Percentiles rank a stretch among this genome's conserved stretches.
These are phyloP conservation scores for Prinia subflava DNA, from an alignment of 2,113 vertebrate genomes.

Conservation along the genomic window DNA sequence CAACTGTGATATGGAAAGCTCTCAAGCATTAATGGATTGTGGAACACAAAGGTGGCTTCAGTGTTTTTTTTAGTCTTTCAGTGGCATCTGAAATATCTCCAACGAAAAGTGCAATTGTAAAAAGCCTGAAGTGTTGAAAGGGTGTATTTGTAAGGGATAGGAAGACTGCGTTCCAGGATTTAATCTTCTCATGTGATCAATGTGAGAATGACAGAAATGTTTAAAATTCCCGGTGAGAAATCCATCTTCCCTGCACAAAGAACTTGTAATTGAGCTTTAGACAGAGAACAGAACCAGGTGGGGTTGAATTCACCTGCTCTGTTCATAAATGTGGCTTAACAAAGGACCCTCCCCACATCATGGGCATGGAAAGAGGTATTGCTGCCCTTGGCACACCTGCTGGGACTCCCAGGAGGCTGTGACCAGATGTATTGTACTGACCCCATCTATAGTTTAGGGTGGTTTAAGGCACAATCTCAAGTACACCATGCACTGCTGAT, in stretches of 20 bases:
- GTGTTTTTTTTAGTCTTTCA: not conserved
- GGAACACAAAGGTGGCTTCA: not conserved
- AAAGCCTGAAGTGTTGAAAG: not conserved
- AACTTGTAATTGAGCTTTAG: not conserved
- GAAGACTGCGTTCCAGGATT: not conserved
- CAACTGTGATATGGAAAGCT: not conserved
- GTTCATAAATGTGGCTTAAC: not conserved
- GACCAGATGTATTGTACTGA: not conserved
- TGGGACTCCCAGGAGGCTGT: not conserved
- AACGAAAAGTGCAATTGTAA: not conserved
- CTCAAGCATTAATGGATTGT: slow-evolving; percentile 2
- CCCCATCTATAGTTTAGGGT: not conserved
- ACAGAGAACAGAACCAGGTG: not conserved
- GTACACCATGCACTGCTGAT: not conserved
- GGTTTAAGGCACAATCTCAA: not conserved
- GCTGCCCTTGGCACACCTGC: not conserved
- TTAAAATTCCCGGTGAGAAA: not conserved
- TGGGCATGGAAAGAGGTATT: not conserved
- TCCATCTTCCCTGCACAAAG: not conserved
- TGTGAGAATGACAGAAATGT: not conserved
- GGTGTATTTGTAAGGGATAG: not conserved
- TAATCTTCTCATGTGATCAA: not conserved
- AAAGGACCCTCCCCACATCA: not conserved
- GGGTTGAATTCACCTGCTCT: not conserved
- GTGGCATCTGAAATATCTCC: not conserved